These are phyloP conservation scores for Drosophila nigrodunni DNA, from an alignment of 1,140 invertebrate species.

Conservation along the genomic window DNA sequence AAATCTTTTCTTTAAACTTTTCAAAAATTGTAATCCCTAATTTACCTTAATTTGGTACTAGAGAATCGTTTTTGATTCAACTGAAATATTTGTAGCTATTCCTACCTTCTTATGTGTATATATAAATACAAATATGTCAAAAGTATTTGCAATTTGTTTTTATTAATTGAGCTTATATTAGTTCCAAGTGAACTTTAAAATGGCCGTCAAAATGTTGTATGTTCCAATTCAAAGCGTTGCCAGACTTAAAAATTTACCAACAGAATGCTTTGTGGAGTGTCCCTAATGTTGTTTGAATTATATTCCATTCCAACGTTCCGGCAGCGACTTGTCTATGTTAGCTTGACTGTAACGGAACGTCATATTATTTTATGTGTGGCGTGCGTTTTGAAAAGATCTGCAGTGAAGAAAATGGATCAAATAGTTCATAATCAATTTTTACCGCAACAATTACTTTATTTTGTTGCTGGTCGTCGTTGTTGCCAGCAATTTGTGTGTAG, in stretches of 20 bases:
- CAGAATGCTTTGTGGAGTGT: too few species aligned
- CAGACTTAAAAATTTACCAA: too few species aligned
- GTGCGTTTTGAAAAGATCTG: background rate
- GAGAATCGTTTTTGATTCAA: conserved; percentile 57
- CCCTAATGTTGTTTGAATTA: background rate
- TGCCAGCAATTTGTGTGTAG: conserved; percentile 66
- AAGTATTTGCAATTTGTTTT: background rate
- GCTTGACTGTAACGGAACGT: conserved; percentile 36
- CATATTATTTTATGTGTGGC: background rate
- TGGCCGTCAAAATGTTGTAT: too few species aligned
- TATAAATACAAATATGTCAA: conserved; percentile 42
- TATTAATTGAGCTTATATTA: background rate
- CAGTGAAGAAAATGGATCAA: conserved; percentile 51
- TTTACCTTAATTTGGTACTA: conserved; percentile 45
- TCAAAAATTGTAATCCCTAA: conserved; percentile 21
- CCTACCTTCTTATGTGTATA: conserved; percentile 57
- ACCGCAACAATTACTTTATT: conserved; percentile 67
- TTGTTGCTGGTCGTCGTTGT: conserved; percentile 66
- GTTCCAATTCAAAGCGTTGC: too few species aligned
- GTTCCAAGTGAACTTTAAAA: too few species aligned
- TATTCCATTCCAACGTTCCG: conserved; percentile 17
- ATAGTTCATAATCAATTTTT: conserved; percentile 55
- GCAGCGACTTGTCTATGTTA: background rate
- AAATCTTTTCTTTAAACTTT: conserved; percentile 71
- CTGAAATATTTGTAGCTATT: conserved; percentile 51